Base-by-base conservation (phyloP, 1,140 invertebrate genomes). In the Pseudoatta argentina region DNA sequence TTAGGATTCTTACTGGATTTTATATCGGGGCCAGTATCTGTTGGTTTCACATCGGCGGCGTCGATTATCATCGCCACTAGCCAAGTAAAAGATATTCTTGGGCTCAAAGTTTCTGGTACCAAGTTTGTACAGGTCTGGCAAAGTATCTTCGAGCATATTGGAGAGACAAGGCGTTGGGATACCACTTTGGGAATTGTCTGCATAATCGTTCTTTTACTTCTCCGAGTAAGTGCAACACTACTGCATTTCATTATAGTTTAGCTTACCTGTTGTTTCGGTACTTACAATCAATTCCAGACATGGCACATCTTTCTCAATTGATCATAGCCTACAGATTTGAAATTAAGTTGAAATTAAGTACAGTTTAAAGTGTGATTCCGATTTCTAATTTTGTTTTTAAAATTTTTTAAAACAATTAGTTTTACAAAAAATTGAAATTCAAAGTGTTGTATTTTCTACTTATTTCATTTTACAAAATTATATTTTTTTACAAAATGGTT, bases 1-100 rank as follows among this genome's bases (percentile, higher is more conserved):
- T 30, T 30, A 30, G 30, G 30, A 30, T 30, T 30, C 93, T 95
- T 99, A 85, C 97, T 98, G 86, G 98, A 98, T 94, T 99, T 98
- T 95, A 98, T 99, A 89, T 98, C 98, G 39, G 97, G 97, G 53
- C 98, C 98, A n/a, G 98, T 99, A 24, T 98, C 98, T 18, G 97
- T 97, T 81, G 98, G 98, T 1, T 99, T 99, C 94, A 98, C 98
- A 0, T 98, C 98, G 14, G 98, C 98, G 0, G 98, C 98, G 1
- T 98, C 98, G 51, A 97, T 99, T 79, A 98, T 98, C 66, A 98
- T 99, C 66, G 97, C 97, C 5, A 97, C 97, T 66, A 97, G 97
- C 14, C 98, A 99, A 95, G 95, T 98, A 34, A 98, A 98, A 94
- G 97, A 97, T 91, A 96, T 98, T 59, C 95, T 98, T 1, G 98